phyloP scores from a whole-genome alignment of 2,113 vertebrate species.

The Callionymus lyra region DNA sequence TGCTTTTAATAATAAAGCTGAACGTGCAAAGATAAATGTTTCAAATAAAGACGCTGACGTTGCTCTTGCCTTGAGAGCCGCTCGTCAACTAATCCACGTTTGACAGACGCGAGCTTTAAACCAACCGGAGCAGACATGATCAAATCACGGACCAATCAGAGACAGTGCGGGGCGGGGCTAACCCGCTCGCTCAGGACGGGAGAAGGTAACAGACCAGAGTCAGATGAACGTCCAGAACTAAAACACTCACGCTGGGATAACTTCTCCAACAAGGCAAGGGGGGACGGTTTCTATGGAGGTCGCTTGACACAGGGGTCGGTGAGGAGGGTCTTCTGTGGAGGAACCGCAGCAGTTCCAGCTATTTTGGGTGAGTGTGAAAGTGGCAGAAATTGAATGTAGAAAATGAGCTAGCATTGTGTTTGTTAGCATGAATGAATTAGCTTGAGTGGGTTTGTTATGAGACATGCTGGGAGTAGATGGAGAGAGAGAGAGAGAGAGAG shows the following conservation, averaged over 20 bases:
- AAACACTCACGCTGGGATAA: slow-evolving; percentile 10
- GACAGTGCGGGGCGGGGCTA: slow-evolving; percentile 37
- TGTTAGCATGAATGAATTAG: background rate
- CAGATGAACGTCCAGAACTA: slow-evolving; percentile 24
- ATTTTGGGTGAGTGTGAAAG: slow-evolving; percentile 38
- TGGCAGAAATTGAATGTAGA: slow-evolving; percentile 6
- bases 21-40: background rate
- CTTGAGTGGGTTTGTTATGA: background rate
- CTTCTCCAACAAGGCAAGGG: slow-evolving; percentile 8
- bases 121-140: slow-evolving; percentile 41
- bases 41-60: background rate
- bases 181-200: slow-evolving; percentile 39
- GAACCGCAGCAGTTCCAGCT: background rate
- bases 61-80: slow-evolving; percentile 60
- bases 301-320: too few relatives aligned
- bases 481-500: slow-evolving; percentile 35
- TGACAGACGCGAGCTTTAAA: slow-evolving; percentile 33
- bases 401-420: background rate
- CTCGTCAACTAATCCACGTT: slow-evolving; percentile 49
- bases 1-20: background rate
- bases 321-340: too few relatives aligned
- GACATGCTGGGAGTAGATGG: slow-evolving; percentile 3
- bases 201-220: slow-evolving; percentile 43
- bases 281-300: slow-evolving; percentile 4
- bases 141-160: slow-evolving; percentile 32